Evolutionary conservation across 2,888 invertebrate species (phyloP), one percentile per base, ranked within the genome.

Genomic region (Idaea aversata): DNA sequence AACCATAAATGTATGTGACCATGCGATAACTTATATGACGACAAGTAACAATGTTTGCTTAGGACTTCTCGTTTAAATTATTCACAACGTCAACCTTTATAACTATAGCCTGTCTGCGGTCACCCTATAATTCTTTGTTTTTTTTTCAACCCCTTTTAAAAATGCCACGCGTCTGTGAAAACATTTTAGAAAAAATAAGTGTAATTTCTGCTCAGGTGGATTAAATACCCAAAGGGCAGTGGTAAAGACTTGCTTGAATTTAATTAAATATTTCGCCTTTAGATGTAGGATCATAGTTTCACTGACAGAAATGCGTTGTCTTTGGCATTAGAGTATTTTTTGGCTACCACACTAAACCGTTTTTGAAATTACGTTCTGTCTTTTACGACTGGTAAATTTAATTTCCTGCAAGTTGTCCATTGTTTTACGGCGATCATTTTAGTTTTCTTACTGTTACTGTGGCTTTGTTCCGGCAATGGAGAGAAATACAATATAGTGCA

Each of bases 61-160:
- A 86, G 88, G 87, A 77, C 82, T 73, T 72, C 75, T 72, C 77
- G 77, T 75, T 83, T 86, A 86, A 88, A 86, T 87, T 88, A 88
- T 87, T 87, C 84, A 83, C 79, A 78, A 78, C 77, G 80, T 79
- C 82, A 81, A 81, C 76, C 84, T 78, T 83, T 84, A 83, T 85
- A 84, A 66, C 83, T 85, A 85, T 83, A 77, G 79, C 80, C 73
- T 81, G 83, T 84, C 82, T 80, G 80, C 79, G 79, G 82, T 74
- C 77, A 78, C 77, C 77, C 77, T 73, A 80, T 81, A 82, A 78
- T 79, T 81, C 78, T 77, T 78, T 79, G 77, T 81, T 77, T 80
- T 77, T 80, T 77, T 79, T 75, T 76, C 75, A 74, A 75, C 71
- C 73, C 72, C 63, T 67, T 80, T 77, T 74, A 75, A 79, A 47